A percentile compares a stretch with the other conserved stretches of the same genome.
Evolutionary conservation across 2,888 invertebrate genomes (phyloP).

Genomic region (Blomia tropicalis): DNA sequence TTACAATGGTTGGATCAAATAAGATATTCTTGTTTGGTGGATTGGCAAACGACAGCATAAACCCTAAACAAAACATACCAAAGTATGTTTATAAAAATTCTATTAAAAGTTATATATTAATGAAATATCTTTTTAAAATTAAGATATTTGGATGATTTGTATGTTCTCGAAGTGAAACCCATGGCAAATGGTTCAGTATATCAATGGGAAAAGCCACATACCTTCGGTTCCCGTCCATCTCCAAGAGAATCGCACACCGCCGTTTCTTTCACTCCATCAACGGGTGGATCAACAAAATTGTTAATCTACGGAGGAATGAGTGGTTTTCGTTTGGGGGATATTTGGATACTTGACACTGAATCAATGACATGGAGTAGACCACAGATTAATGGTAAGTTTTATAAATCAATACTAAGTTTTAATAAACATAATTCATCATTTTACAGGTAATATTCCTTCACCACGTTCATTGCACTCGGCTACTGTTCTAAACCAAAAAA

Average conservation of each 20-base stretch:
- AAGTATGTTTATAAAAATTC: not conserved
- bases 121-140: too few relatives aligned
- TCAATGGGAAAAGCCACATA: constrained; percentile 77
- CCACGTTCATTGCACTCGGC: constrained; percentile 93
- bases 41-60: constrained; percentile 84
- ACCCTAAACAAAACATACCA: constrained; percentile 34
- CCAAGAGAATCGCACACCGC: constrained; percentile 94
- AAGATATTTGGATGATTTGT: constrained; percentile 88
- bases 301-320: constrained; percentile 99
- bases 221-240: constrained; percentile 74
- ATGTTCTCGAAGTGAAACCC: constrained; percentile 70
- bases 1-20: constrained; percentile 80
- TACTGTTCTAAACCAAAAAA: constrained; percentile 76
- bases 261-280: constrained; percentile 50
- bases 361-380: constrained; percentile 86
- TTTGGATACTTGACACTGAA: constrained; percentile 88
- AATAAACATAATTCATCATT: not conserved
- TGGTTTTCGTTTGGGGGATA: constrained; percentile 76
- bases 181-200: constrained; percentile 46
- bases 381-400: constrained; percentile 51
- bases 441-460: constrained; percentile 49
- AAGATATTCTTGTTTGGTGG: constrained; percentile 93
- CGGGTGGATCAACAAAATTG: constrained; percentile 58
- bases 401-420: not conserved
- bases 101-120: not conserved